These are phyloP conservation scores for Anableps anableps DNA, from an alignment of 2,797 vertebrate genomes.

Conservation along the genomic window DNA sequence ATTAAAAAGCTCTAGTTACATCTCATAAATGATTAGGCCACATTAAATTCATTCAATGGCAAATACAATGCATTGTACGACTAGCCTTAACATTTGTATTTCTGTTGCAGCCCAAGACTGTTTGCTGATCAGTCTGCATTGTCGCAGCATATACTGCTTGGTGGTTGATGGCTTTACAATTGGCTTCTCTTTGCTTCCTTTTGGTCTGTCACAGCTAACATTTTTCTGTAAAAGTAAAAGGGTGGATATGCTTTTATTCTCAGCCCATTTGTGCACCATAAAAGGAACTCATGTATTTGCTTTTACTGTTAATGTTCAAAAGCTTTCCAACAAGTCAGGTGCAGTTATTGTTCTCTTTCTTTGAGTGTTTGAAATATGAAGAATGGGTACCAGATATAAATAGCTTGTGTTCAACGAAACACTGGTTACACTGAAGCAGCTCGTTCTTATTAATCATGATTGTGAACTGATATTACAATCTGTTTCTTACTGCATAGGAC, in stretches of 20 bases:
- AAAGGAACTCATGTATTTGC: slow-evolving; percentile 30
- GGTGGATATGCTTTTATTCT: slow-evolving; percentile 48
- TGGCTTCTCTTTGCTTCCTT: slow-evolving; percentile 34
- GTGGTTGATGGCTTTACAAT: slow-evolving; percentile 43
- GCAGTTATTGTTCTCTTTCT: slow-evolving; percentile 28
- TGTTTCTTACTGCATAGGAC: slow-evolving; percentile 2
- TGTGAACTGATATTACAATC: slow-evolving; percentile 1
- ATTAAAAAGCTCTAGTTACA: not conserved
- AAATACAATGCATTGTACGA: not conserved
- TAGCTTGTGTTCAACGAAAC: slow-evolving; percentile 18
- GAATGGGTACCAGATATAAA: slow-evolving; percentile 8
- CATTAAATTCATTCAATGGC: not conserved
- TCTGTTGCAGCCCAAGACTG: slow-evolving; percentile 28
- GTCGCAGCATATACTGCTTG: slow-evolving; percentile 43
- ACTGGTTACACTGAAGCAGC: slow-evolving; percentile 11
- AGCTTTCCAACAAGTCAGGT: slow-evolving; percentile 28
- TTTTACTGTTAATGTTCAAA: slow-evolving; percentile 39
- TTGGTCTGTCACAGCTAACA: slow-evolving; percentile 42
- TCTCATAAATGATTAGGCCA: not conserved
- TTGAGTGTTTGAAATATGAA: slow-evolving; percentile 30
- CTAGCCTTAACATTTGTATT: slow-evolving; percentile 22
- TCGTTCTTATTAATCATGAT: slow-evolving; percentile 24
- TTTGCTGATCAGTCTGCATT: slow-evolving; percentile 47
- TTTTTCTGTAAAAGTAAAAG: slow-evolving; percentile 31
- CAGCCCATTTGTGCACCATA: slow-evolving; percentile 37